Evolutionary conservation across 2,888 invertebrate species (phyloP), one percentile per base, ranked within the genome.

Genomic region (Ormyrus pomaceus): DNA sequence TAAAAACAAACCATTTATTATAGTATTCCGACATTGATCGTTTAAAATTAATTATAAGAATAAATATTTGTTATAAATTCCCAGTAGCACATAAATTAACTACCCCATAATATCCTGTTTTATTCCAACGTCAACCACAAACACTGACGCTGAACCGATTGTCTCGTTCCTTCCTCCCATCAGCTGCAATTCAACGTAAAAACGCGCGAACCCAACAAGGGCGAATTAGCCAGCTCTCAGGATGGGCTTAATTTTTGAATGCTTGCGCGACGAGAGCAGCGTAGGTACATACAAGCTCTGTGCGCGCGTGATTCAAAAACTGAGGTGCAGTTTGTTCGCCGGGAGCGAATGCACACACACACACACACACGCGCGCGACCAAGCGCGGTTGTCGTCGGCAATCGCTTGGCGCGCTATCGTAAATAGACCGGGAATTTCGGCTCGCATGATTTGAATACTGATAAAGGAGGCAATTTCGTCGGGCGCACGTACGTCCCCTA

Each of bases 381-480:
- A 58, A 13, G 10, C 62, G 46, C 9, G 50, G 45, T 34, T 34
- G 34, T 53, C 62, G 34, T 71, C 65, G 65, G 45, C 71, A 71
- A 71, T 71, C 45, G 45, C 56, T 9, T 19, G 9, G 19, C 56
- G 68, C 61, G 59, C 11, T 34, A 13, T 73, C 58, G 71, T 75
- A 81, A 81, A 78, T 75, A 75, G 78, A 77, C 74, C 69, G 69
- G 69, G 71, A 81, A 81, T 81, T 81, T 78, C 58, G 78, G 50
- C 46, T 58, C 45, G 55, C 70, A 62, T 78, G 78, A 78, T 81
- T 81, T 81, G 78, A 81, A 81, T 78, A 75, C 55, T 68, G 75
- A 81, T 71, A 74, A 70, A 53, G 73, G 9, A 73, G 59, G 64
- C 62, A 11, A 61, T 74, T 69, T 53, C 46, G 64, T 34, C 34